Evolutionary conservation across 1,140 invertebrate species (phyloP).

Genomic region (Helicoverpa zea): DNA sequence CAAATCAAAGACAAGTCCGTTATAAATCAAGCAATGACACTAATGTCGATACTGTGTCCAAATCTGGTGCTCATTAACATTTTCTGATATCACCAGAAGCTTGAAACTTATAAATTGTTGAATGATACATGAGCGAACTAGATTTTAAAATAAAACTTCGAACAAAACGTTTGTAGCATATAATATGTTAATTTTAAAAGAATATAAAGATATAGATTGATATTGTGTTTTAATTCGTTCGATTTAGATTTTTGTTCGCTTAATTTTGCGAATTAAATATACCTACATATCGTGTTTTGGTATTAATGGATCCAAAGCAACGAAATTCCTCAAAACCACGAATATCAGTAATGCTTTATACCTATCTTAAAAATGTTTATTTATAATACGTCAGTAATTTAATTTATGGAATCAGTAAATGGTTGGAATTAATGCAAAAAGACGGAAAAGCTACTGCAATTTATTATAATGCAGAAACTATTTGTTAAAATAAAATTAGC

Average conservation of each 20-base stretch:
- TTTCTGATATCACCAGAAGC: slow-evolving; percentile 81
- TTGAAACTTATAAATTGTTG: slow-evolving; percentile 76
- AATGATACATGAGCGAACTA: slow-evolving; percentile 77
- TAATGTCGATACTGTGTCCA: slow-evolving; percentile 69
- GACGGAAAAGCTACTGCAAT: neutral
- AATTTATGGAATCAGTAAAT: neutral
- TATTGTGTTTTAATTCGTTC: slow-evolving; percentile 22
- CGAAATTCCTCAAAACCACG: slow-evolving; percentile 1
- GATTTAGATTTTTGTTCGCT: neutral
- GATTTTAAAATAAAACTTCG: slow-evolving; percentile 60
- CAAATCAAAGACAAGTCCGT: slow-evolving; percentile 52
- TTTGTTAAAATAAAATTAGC: too few relatives aligned
- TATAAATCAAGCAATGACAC: slow-evolving; percentile 76
- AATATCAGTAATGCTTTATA: neutral
- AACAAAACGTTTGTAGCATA: slow-evolving; percentile 53
- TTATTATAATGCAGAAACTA: neutral
- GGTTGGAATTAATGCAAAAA: neutral
- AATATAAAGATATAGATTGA: neutral
- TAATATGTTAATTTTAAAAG: slow-evolving; percentile 22
- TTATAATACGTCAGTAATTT: neutral
- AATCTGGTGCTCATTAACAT: slow-evolving; percentile 78
- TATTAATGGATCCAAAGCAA: neutral
- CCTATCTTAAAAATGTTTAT: neutral
- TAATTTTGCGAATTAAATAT: neutral
- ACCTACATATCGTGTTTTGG: slow-evolving; percentile 1